Conservation (phyloP, 2,888 invertebrate species). For the Acleris sparsana region DNA sequence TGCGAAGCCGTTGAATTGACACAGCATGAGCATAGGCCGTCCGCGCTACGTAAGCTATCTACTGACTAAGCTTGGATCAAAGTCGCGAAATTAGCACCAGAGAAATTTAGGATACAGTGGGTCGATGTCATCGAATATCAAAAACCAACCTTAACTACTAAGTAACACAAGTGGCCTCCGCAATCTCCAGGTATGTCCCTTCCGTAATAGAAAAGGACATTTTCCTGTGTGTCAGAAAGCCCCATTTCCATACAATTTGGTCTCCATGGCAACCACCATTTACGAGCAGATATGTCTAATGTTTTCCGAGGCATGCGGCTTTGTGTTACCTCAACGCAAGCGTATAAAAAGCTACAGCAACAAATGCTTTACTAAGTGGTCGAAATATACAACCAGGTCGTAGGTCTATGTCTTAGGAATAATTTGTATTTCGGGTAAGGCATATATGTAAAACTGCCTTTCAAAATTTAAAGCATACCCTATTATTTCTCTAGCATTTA, state of each 20-base stretch:
- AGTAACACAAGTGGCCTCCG: neutral
- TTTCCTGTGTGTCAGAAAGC: too few relatives aligned
- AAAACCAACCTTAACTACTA: conserved; percentile 41
- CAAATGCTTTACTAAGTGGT: conserved; percentile 3
- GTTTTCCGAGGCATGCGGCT: neutral
- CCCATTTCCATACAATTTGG: too few relatives aligned
- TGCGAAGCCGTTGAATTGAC: too few relatives aligned
- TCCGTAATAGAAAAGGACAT: too few relatives aligned
- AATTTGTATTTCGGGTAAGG: conserved; percentile 34
- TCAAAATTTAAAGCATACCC: conserved; percentile 45
- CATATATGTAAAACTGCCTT: conserved; percentile 17
- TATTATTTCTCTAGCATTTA: conserved; percentile 43
- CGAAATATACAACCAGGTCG: conserved; percentile 12
- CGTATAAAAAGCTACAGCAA: conserved; percentile 25
- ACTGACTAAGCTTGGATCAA: conserved; percentile 43
- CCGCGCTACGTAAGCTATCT: neutral
- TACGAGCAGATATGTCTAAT: too few relatives aligned
- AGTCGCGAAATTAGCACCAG: conserved; percentile 71
- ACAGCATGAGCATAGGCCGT: too few relatives aligned
- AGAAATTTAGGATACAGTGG: conserved; percentile 60
- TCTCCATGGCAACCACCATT: too few relatives aligned
- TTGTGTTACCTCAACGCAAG: conserved; percentile 12
- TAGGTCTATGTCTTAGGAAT: conserved; percentile 33
- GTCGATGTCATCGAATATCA: conserved; percentile 58
- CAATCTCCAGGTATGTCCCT: neutral